Evolutionary conservation across 1,140 invertebrate genomes (phyloP).

Genomic region (Globodera rostochiensis): DNA sequence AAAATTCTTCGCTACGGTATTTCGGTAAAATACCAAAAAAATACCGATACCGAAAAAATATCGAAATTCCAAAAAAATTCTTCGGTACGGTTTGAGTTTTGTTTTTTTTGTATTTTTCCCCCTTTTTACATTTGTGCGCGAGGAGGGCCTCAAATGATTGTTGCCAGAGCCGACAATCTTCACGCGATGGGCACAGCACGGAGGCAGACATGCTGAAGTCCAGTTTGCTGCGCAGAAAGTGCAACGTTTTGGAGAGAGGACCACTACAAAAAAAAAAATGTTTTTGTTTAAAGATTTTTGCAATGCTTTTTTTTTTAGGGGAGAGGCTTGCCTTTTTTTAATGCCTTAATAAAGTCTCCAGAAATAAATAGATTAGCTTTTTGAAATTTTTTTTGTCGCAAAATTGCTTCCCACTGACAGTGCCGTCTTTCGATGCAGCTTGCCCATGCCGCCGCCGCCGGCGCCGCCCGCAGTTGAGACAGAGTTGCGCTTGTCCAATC

Average conservation of each 20-base stretch:
- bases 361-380: too few relatives aligned
- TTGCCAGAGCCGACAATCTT: conserved; percentile 49
- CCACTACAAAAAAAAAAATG: conserved; percentile 24
- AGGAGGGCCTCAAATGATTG: conserved; percentile 51
- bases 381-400: too few relatives aligned
- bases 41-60: too few relatives aligned
- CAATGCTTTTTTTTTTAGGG: too few relatives aligned
- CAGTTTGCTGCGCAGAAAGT: conserved; percentile 42
- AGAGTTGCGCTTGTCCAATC: conserved; percentile 6
- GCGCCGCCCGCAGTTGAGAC: not conserved
- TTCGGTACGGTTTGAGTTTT: too few relatives aligned
- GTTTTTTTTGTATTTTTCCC: too few relatives aligned
- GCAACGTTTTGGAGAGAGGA: conserved; percentile 40
- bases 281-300: too few relatives aligned
- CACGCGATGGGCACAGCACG: conserved; percentile 44
- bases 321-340: too few relatives aligned
- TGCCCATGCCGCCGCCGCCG: not conserved
- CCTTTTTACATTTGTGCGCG: conserved; percentile 43
- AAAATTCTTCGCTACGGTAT: too few relatives aligned
- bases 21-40: too few relatives aligned
- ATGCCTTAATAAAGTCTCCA: not conserved
- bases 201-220: conserved; percentile 47
- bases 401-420: not conserved
- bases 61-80: conserved; percentile 17
- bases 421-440: not conserved